phyloP scores from a whole-genome alignment of 92 coral and sea anemone species.

The Pocillopora meandrina region DNA sequence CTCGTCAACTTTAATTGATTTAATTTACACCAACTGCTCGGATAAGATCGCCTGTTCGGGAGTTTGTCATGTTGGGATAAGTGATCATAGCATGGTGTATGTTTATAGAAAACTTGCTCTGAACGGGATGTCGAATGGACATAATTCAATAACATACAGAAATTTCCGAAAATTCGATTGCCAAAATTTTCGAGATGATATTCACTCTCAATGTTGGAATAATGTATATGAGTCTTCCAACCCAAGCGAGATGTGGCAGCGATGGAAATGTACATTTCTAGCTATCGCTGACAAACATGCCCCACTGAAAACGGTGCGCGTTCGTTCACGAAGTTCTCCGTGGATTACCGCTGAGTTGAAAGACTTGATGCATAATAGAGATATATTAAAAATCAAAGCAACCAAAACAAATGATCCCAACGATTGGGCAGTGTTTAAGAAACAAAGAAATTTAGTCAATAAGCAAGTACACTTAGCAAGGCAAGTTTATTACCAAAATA shows the following conservation, averaged over 20 bases:
- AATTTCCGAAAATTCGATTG: slow-evolving; percentile 38
- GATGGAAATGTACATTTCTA: too few species aligned
- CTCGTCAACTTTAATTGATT: not conserved
- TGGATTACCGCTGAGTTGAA: slow-evolving; percentile 40
- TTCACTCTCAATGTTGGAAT: slow-evolving; percentile 30
- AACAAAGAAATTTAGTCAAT: slow-evolving; percentile 37
- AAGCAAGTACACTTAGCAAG: slow-evolving; percentile 2
- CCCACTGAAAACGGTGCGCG: slow-evolving; percentile 39
- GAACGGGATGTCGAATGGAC: slow-evolving; percentile 25
- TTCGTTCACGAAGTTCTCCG: slow-evolving; percentile 53
- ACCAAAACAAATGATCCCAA: slow-evolving; percentile 42
- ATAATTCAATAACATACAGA: slow-evolving; percentile 25
- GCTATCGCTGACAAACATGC: slow-evolving; percentile 37
- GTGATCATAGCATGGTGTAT: slow-evolving; percentile 50
- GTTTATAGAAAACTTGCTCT: slow-evolving; percentile 39
- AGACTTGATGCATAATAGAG: too few species aligned
- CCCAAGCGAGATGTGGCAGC: too few species aligned
- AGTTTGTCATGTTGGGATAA: slow-evolving; percentile 30
- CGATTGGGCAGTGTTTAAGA: slow-evolving; percentile 32
- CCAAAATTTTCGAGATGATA: slow-evolving; percentile 20
- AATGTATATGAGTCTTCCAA: not conserved
- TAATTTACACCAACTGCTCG: slow-evolving; percentile 37
- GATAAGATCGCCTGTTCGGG: slow-evolving; percentile 50
- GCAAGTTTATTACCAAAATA: slow-evolving; percentile 25
- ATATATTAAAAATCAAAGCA: slow-evolving; percentile 19